A percentile compares a stretch with the other conserved stretches of the same genome.
These are phyloP conservation scores for Lepidurus apus DNA, from an alignment of 1,140 invertebrate genomes.

Conservation along the genomic window DNA sequence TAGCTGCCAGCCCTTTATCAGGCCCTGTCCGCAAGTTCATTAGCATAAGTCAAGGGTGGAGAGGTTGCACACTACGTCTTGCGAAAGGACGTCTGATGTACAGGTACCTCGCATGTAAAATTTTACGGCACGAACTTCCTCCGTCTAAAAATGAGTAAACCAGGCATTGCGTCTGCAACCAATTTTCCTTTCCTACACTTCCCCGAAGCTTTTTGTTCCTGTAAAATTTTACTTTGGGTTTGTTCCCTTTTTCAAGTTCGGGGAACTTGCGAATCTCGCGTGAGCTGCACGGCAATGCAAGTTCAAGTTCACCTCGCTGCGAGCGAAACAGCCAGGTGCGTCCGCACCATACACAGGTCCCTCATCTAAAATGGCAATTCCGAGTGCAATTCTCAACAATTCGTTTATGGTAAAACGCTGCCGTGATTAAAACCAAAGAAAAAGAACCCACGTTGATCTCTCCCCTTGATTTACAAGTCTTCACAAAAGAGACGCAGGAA, in stretches of 20 bases:
- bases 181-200: neutral
- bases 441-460: too few species aligned
- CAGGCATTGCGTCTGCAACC: neutral
- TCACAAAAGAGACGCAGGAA: too few species aligned
- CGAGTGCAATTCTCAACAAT: too few species aligned
- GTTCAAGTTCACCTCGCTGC: slow-evolving; percentile 11
- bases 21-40: neutral
- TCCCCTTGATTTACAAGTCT: too few species aligned
- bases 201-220: neutral
- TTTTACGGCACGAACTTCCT: neutral
- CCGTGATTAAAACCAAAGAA: too few species aligned
- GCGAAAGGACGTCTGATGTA: too few species aligned
- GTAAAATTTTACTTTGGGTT: neutral
- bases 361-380: too few species aligned
- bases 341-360: neutral
- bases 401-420: too few species aligned
- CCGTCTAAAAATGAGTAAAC: neutral
- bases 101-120: neutral
- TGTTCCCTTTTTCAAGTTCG: neutral
- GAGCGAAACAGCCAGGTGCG: neutral
- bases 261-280: neutral
- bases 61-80: neutral
- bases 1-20: neutral
- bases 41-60: slow-evolving; percentile 21
- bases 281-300: neutral